phyloP scores from a whole-genome alignment of 2,888 invertebrate genomes.

The Bembecia ichneumoniformis region DNA sequence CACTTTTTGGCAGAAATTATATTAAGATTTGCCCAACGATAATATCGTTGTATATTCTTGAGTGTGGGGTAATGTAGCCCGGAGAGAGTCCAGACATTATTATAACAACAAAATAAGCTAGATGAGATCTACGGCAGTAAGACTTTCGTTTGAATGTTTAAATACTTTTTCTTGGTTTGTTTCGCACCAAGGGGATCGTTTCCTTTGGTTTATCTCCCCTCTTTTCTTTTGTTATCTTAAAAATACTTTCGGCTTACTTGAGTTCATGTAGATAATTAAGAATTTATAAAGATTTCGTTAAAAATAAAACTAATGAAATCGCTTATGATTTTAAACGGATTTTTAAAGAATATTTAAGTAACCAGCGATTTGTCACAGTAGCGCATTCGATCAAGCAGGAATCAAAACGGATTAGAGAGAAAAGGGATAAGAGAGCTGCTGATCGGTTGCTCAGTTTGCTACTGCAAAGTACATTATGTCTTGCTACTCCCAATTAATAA shows the following conservation, averaged over 20 bases:
- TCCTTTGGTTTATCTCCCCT: constrained; percentile 5
- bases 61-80: constrained; percentile 30
- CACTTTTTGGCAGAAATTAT: constrained; percentile 64
- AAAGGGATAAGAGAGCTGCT: too few relatives aligned
- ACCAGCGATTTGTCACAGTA: too few relatives aligned
- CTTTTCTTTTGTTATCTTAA: not conserved
- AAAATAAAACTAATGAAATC: too few relatives aligned
- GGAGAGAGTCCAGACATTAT: constrained; percentile 43
- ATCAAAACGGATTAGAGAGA: too few relatives aligned
- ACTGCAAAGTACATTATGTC: too few relatives aligned
- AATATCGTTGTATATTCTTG: constrained; percentile 59
- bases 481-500: too few relatives aligned
- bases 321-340: too few relatives aligned
- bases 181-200: constrained; percentile 1
- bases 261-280: not conserved
- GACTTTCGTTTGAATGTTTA: constrained; percentile 28
- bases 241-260: not conserved
- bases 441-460: too few relatives aligned
- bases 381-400: too few relatives aligned
- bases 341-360: too few relatives aligned
- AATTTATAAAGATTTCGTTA: not conserved
- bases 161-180: constrained; percentile 9
- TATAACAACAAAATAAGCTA: constrained; percentile 51
- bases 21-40: constrained; percentile 62
- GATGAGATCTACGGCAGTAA: constrained; percentile 41